These are phyloP conservation scores for Phortica okadai DNA, from an alignment of 2,888 invertebrate species.

Conservation along the genomic window DNA sequence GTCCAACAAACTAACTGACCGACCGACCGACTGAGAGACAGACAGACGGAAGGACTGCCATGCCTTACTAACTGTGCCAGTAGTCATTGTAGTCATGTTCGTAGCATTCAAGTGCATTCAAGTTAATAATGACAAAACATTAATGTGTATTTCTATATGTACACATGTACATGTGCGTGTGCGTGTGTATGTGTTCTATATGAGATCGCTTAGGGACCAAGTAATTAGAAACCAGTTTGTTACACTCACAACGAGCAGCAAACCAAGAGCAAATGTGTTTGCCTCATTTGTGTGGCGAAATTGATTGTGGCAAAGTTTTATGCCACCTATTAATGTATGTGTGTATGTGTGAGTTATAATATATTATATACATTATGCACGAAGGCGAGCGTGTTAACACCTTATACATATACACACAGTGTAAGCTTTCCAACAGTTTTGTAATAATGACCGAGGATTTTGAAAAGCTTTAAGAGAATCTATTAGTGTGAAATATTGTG, in stretches of 20 bases:
- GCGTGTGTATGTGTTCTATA: neutral
- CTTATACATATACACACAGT: neutral
- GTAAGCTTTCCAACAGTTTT: neutral
- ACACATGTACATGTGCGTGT: neutral
- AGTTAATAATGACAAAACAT: constrained; percentile 18
- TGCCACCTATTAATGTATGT: neutral
- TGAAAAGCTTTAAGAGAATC: neutral
- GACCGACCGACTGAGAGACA: neutral
- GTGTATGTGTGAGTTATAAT: neutral
- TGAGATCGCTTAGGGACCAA: neutral
- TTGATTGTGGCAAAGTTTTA: neutral
- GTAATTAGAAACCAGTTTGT: constrained; percentile 17
- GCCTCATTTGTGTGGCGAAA: too few species aligned
- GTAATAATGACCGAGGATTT: neutral
- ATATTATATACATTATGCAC: neutral
- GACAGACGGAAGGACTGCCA: neutral
- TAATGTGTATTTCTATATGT: neutral
- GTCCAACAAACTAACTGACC: constrained; percentile 66
- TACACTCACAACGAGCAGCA: neutral
- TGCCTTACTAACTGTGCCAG: neutral
- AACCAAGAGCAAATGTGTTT: constrained; percentile 49
- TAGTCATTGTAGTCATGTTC: neutral
- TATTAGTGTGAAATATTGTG: neutral
- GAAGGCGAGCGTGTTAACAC: neutral
- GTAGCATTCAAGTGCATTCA: neutral